A percentile compares a stretch with the other conserved stretches of the same genome.
Conservation (phyloP, 2,888 invertebrate genomes). For the Pyrrhosoma nymphula region DNA sequence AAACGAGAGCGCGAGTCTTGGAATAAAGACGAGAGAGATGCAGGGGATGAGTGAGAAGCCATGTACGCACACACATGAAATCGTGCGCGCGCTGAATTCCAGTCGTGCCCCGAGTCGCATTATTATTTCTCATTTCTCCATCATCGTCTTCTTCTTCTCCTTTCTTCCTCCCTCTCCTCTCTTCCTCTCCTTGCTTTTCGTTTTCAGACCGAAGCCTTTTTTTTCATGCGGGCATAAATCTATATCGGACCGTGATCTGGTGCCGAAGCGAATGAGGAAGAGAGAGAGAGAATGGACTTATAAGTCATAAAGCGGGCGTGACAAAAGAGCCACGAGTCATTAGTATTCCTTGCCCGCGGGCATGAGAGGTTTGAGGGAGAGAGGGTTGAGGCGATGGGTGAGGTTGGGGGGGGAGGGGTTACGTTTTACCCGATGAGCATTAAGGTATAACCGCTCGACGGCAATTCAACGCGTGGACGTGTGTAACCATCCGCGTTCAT, state of each 20-base stretch:
- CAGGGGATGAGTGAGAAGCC: too few relatives aligned
- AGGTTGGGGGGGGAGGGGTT: neutral
- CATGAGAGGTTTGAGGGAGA: neutral
- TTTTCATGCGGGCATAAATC: conserved; percentile 33
- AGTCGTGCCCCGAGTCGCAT: neutral
- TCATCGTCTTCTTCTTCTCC: conserved; percentile 4
- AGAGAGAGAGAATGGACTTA: conserved; percentile 58
- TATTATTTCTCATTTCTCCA: neutral
- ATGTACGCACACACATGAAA: neutral
- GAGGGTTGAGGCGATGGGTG: neutral
- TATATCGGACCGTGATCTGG: conserved; percentile 61
- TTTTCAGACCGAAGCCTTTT: neutral
- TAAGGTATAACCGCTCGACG: neutral
- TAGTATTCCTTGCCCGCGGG: conserved; percentile 26
- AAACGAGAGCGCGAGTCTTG: neutral
- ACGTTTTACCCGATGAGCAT: neutral
- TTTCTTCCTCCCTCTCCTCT: neutral
- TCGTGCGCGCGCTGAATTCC: conserved; percentile 19
- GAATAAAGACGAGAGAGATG: neutral
- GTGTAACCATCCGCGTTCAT: neutral
- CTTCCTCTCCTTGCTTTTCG: neutral
- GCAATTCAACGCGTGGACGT: neutral
- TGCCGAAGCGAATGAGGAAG: conserved; percentile 29
- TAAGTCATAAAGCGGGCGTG: conserved; percentile 56
- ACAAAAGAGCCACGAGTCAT: conserved; percentile 28